A percentile compares a stretch with the other conserved stretches of the same genome.
Evolutionary conservation across 2,797 vertebrate species (phyloP).

Genomic region (Hydrophis major): DNA sequence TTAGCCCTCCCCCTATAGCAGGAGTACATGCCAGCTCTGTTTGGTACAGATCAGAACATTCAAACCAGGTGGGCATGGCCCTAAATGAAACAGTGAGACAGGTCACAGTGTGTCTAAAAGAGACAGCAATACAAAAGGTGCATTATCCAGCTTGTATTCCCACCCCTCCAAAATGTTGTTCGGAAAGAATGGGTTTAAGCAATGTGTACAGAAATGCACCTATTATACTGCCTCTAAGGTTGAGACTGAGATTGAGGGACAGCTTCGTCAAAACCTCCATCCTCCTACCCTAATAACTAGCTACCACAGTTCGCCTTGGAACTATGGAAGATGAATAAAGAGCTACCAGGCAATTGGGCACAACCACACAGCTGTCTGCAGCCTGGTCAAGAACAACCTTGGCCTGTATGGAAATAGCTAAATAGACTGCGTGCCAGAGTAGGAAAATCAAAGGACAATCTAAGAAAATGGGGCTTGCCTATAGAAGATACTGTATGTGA

Average conservation of each 20-base stretch:
- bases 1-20: not conserved
- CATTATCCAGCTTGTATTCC: not conserved
- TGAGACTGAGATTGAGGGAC: not conserved
- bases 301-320: not conserved
- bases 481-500: not conserved
- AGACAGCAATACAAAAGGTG: not conserved
- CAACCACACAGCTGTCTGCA: not conserved
- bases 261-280: not conserved
- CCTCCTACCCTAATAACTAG: not conserved
- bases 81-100: not conserved
- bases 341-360: not conserved
- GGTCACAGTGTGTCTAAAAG: not conserved
- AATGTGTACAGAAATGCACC: not conserved
- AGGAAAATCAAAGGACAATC: not conserved
- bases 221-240: not conserved
- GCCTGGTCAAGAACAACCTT: not conserved
- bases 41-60: not conserved
- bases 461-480: not conserved
- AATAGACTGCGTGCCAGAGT: not conserved
- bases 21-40: not conserved
- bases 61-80: not conserved
- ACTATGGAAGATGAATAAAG: not conserved
- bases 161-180: not conserved
- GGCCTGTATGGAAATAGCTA: not conserved
- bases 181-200: not conserved